Percentiles rank a stretch among this genome's conserved stretches.
Evolutionary conservation across 2,113 vertebrate species (phyloP).

Genomic region (Cyphomyrus plagiostoma): DNA sequence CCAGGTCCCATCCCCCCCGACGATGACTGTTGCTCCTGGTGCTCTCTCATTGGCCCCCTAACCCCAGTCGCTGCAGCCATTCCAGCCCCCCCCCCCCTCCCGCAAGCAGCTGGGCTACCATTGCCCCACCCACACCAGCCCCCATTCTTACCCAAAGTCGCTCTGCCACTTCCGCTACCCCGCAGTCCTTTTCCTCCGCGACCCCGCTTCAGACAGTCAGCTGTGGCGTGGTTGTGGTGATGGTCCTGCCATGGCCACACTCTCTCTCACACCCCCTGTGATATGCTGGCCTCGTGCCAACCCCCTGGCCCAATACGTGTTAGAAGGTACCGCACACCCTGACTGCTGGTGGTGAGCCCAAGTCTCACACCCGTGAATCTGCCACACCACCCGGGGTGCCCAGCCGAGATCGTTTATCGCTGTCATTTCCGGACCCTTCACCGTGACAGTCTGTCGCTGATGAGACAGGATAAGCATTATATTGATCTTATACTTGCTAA

Average conservation of each 20-base stretch:
- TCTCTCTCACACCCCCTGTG: not conserved
- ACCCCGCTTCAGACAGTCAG: not conserved
- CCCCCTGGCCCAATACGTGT: slow-evolving; percentile 46
- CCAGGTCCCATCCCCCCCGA: not conserved
- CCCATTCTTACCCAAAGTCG: slow-evolving; percentile 35
- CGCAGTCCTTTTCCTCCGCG: slow-evolving; percentile 29
- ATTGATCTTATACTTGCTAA: slow-evolving; percentile 12
- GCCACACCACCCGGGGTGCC: slow-evolving; percentile 26
- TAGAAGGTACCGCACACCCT: slow-evolving; percentile 67
- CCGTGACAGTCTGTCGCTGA: not conserved
- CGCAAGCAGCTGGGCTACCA: slow-evolving; percentile 29
- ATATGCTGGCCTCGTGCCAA: slow-evolving; percentile 19
- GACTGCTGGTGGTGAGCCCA: slow-evolving; percentile 61
- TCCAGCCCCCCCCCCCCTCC: not conserved
- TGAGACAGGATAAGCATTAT: not conserved
- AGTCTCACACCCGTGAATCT: slow-evolving; percentile 48
- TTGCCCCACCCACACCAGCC: not conserved
- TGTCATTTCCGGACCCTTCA: not conserved
- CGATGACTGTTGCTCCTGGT: slow-evolving; percentile 23
- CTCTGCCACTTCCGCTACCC: slow-evolving; percentile 32
- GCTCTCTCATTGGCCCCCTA: slow-evolving; percentile 19
- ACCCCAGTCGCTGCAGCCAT: not conserved
- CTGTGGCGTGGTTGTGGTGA: not conserved
- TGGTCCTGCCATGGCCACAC: not conserved
- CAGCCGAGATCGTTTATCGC: slow-evolving; percentile 22